These are phyloP conservation scores for Corella eumyota DNA, from an alignment of 23 tunicate genomes.

Conservation along the genomic window DNA sequence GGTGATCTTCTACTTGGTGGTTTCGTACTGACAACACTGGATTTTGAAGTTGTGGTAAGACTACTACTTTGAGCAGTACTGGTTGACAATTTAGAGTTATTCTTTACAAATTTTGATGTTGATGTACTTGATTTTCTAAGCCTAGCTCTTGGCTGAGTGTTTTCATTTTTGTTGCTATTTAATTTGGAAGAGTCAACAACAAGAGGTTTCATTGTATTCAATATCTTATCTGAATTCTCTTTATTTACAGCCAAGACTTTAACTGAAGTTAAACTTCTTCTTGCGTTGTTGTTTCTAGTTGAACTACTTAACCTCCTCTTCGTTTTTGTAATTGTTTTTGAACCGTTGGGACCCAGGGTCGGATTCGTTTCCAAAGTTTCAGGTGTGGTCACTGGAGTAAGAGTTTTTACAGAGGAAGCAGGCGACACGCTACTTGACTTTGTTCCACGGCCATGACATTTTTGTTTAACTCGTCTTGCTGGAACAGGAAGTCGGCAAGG, in stretches of 20 bases:
- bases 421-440: too few species aligned
- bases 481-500: too few species aligned
- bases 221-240: too few species aligned
- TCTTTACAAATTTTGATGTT: too few species aligned
- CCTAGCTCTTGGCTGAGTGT: not conserved
- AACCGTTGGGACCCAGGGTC: constrained; percentile 7
- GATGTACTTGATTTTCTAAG: not conserved
- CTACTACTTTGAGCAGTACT: not conserved
- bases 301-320: constrained; percentile 3
- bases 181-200: too few species aligned
- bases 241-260: too few species aligned
- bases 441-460: too few species aligned
- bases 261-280: not conserved
- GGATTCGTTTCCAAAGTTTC: not conserved
- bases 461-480: too few species aligned
- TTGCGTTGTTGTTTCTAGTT: constrained; percentile 1
- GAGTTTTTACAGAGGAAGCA: too few species aligned
- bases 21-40: not conserved
- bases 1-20: constrained; percentile 8
- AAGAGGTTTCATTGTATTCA: too few species aligned
- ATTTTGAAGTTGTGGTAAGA: not conserved
- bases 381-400: constrained; percentile 11
- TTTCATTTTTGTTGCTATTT: not conserved
- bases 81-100: too few species aligned
- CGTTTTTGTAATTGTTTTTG: constrained; percentile 13